These are phyloP conservation scores for Anguilla japonica DNA, from an alignment of 2,113 vertebrate genomes.

Conservation along the genomic window DNA sequence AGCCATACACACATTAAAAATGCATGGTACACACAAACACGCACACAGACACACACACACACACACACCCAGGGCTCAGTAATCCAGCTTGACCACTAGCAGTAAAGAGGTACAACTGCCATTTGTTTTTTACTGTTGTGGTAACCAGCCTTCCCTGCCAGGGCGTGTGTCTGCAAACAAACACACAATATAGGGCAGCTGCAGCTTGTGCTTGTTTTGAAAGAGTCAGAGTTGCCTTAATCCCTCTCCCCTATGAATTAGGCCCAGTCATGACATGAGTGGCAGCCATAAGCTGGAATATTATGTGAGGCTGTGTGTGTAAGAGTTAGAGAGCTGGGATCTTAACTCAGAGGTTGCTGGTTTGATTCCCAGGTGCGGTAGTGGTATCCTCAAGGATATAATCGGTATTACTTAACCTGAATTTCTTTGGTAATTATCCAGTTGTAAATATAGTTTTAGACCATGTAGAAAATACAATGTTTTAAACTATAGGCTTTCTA, in stretches of 20 bases:
- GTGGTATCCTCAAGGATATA: too few species aligned
- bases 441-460: too few species aligned
- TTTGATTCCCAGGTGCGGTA: too few species aligned
- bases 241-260: background rate
- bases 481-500: too few species aligned
- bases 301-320: background rate
- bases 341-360: too few species aligned
- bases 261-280: too few species aligned
- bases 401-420: too few species aligned
- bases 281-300: background rate
- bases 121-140: background rate
- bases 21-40: background rate
- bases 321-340: too few species aligned
- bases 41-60: background rate
- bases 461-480: too few species aligned
- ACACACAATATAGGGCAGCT: background rate
- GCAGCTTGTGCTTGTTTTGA: background rate
- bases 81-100: slow-evolving; percentile 34
- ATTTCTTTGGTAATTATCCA: too few species aligned
- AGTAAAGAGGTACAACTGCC: background rate
- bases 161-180: background rate
- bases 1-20: too few species aligned
- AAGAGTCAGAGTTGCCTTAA: background rate
- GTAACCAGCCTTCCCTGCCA: background rate
- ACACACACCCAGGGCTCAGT: slow-evolving; percentile 15